A percentile compares a stretch with the other conserved stretches of the same genome.
Evolutionary conservation across 2,888 invertebrate genomes (phyloP).

Genomic region (Drosophila borborema): DNA sequence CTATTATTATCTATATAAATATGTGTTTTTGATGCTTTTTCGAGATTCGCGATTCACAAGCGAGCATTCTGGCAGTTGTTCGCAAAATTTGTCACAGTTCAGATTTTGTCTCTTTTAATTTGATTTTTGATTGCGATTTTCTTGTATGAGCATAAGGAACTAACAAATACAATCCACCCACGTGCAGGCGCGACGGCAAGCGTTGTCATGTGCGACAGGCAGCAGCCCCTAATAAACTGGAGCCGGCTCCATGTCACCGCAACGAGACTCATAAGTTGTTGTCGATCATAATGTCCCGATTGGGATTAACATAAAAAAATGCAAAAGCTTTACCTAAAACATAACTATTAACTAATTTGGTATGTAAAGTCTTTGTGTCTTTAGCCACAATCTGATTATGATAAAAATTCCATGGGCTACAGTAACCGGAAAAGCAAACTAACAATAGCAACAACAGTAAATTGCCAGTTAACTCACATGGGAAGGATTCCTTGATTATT

Average conservation of each 20-base stretch:
- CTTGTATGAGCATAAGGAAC: conserved; percentile 60
- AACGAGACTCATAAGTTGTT: conserved; percentile 79
- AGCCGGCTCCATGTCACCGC: conserved; percentile 60
- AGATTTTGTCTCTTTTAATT: conserved; percentile 14
- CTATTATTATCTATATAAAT: conserved; percentile 13
- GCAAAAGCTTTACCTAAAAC: conserved; percentile 64
- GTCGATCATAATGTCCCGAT: conserved; percentile 44
- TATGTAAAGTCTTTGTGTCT: conserved; percentile 79
- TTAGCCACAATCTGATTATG: conserved; percentile 65
- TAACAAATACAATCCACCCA: conserved; percentile 52
- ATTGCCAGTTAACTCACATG: conserved; percentile 53
- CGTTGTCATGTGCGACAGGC: conserved; percentile 68
- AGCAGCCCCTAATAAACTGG: conserved; percentile 46
- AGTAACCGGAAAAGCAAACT: conserved; percentile 55
- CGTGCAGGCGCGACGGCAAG: conserved; percentile 64
- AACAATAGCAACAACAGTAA: conserved; percentile 64
- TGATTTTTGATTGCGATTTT: conserved; percentile 32
- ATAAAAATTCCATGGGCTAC: conserved; percentile 52
- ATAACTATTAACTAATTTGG: conserved; percentile 79
- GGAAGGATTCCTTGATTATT: conserved; percentile 31
- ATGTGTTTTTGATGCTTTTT: conserved; percentile 16
- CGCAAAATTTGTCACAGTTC: conserved; percentile 58
- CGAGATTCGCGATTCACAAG: conserved; percentile 44
- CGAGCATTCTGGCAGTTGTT: conserved; percentile 27
- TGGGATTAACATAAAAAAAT: conserved; percentile 62